Evolutionary conservation across 2,888 invertebrate species (phyloP).

Genomic region (Rhorus exstirpatorius): DNA sequence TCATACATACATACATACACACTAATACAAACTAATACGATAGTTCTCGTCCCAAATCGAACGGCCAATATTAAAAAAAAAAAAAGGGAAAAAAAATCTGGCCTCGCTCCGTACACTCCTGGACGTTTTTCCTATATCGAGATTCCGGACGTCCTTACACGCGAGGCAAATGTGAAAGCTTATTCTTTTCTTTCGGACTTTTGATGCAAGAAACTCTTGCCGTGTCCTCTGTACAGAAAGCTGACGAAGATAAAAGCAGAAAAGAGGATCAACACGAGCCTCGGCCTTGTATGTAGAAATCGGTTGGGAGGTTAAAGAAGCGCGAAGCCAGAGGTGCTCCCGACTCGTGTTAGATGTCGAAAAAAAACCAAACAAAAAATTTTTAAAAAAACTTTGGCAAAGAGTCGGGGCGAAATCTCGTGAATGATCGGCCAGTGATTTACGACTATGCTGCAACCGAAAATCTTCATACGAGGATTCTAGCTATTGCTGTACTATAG

Average conservation of each 20-base stretch:
- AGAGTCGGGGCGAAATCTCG: slow-evolving; percentile 75
- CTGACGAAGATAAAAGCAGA: slow-evolving; percentile 57
- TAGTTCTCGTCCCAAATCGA: slow-evolving; percentile 41
- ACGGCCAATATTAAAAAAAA: slow-evolving; percentile 42
- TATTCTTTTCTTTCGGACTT: slow-evolving; percentile 24
- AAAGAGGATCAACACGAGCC: slow-evolving; percentile 60
- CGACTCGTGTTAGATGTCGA: slow-evolving; percentile 4
- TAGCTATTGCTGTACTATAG: slow-evolving; percentile 70
- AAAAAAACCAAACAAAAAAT: slow-evolving; percentile 32
- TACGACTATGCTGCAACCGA: slow-evolving; percentile 72
- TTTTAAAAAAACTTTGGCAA: slow-evolving; percentile 73
- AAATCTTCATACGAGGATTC: slow-evolving; percentile 74
- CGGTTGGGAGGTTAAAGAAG: slow-evolving; percentile 15
- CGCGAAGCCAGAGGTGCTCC: slow-evolving; percentile 13
- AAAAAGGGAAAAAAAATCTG: slow-evolving; percentile 38
- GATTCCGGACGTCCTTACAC: background rate
- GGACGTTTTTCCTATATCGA: slow-evolving; percentile 26
- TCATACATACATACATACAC: background rate
- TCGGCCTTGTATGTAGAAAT: slow-evolving; percentile 19
- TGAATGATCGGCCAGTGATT: slow-evolving; percentile 79
- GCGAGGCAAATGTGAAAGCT: slow-evolving; percentile 13
- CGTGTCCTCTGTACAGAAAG: background rate
- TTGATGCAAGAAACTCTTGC: slow-evolving; percentile 1
- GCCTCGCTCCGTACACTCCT: slow-evolving; percentile 37
- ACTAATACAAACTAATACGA: background rate